These are phyloP conservation scores for Ciona savignyi DNA, from an alignment of 23 tunicate species.

Conservation along the genomic window DNA sequence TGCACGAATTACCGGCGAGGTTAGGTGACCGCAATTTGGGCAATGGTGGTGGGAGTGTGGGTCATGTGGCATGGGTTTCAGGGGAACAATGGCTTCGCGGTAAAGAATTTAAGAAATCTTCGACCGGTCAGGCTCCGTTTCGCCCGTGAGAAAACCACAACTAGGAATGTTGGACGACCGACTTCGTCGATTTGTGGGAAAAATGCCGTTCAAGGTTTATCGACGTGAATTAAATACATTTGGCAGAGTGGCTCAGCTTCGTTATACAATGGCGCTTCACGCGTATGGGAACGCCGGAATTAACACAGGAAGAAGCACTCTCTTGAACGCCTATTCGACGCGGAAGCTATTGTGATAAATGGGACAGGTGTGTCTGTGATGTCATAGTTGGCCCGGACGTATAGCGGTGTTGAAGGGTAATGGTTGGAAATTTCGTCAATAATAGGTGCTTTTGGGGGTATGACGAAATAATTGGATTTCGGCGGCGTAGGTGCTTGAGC, in stretches of 20 bases:
- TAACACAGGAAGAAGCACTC: neutral
- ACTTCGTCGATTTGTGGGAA: neutral
- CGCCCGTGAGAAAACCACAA: constrained; percentile 2
- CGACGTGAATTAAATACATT: neutral
- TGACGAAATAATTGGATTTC: neutral
- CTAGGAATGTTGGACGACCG: neutral
- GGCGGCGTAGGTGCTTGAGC: neutral
- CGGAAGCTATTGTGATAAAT: neutral
- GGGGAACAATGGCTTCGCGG: neutral
- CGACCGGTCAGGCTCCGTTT: neutral
- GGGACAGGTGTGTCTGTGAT: neutral
- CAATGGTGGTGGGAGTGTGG: neutral
- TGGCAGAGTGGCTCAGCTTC: too few species aligned
- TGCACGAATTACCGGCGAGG: neutral
- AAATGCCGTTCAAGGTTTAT: neutral
- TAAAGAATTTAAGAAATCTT: neutral
- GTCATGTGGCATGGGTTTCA: too few species aligned
- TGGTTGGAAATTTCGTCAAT: neutral
- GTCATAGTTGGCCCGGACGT: neutral
- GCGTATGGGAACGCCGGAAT: too few species aligned
- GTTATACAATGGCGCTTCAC: too few species aligned
- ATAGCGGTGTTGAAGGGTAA: neutral
- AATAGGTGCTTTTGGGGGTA: too few species aligned
- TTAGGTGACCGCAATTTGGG: neutral
- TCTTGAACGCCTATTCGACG: neutral